Base-by-base conservation (phyloP, 2,797 vertebrate genomes). In the Lutjanus campechanus region DNA sequence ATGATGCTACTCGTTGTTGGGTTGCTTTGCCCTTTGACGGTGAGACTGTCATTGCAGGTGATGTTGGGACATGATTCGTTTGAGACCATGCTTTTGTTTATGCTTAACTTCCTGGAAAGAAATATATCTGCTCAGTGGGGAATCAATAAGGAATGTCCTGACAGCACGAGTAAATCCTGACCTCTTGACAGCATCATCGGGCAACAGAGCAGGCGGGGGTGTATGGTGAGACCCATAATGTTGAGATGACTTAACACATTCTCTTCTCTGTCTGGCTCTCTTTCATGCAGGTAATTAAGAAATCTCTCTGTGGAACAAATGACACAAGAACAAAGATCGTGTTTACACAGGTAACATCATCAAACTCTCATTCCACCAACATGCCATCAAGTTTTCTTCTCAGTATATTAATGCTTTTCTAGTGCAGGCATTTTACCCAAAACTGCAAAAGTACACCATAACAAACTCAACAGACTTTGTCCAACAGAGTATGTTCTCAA, bases 1-100 rank as follows among this genome's bases (percentile, higher is more conserved):
- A 98, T 97, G 83, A 96, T 4, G 54, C 94, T 94, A 91, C 96
- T 98, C 1, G 86, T 75, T 17, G 75, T 80, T 0, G 95, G 96
- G 19, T 93, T 96, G 25, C 96, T 93, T 0, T 92, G 61, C 13
- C 20, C 85, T 3, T 75, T 67, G 17, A 95, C 90, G 0, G 40
- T 68, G 46, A 67, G 74, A 15, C 51, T 55, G 25, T 51, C 55
- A 54, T 79, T 82, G 70, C 83, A 88, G 7, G 86, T 90, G 73
- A 44, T 73, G 29, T 90, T 91, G 79, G 90, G 82, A n/a, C 92
- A 95, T 0, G 88, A 79, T 3, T 41, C 53, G 76, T 92, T 92
- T 3, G 69, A 69, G 61, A 70, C 29, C 91, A 92, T 90, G 79
- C 75, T 94, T 46, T 8, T 54, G 82, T 81, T 88, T 47, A 77